Base-by-base conservation (phyloP, 2,888 invertebrate species). In the Nebria brevicollis region DNA sequence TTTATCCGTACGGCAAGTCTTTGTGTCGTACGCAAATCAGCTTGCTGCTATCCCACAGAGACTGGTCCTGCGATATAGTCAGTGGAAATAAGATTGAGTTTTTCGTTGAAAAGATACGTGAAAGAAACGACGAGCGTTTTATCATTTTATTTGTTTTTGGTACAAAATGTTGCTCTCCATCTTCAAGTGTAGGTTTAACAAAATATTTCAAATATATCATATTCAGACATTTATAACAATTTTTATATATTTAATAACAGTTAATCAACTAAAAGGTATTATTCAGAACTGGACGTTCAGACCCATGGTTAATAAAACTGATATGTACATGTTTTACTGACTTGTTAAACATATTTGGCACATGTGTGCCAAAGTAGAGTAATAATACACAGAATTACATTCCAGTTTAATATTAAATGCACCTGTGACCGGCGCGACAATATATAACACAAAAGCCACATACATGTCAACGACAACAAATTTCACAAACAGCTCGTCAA, bases 11-110 rank as follows among this genome's bases (percentile, higher is more conserved):
- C 2, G 78, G 73, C 72, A 73, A 79, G 66, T 79, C 79, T 79
- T 75, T 54, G 43, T 66, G 73, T 15, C 41, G 73, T 73, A 73
- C 41, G 78, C 78, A 78, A 78, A 78, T 73, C 78, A 75, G 68
- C 75, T 73, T 54, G 54, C 54, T 54, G 4, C 54, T 54, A 54
- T 54, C 54, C 54, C 54, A 13, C 54, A 54, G 54, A 8, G 54
- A 54, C 54, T 3, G 8, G 54, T 1, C 54, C 34, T 34, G 5
- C 11, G 54, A 2, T 54, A 54, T 13, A 1, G 54, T 8, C 54
- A 8, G 11, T 54, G 54, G 54, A 13, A 54, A 54, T 54, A 54
- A 54, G 13, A 13, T 54, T 11, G 54, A 54, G 11, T 54, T 54
- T 54, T 54, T 54, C 13, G 54, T 8, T 54, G 54, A 54, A 54